These are phyloP conservation scores for Bradypus variegatus DNA, from an alignment of 2,797 vertebrate genomes.

Conservation along the genomic window DNA sequence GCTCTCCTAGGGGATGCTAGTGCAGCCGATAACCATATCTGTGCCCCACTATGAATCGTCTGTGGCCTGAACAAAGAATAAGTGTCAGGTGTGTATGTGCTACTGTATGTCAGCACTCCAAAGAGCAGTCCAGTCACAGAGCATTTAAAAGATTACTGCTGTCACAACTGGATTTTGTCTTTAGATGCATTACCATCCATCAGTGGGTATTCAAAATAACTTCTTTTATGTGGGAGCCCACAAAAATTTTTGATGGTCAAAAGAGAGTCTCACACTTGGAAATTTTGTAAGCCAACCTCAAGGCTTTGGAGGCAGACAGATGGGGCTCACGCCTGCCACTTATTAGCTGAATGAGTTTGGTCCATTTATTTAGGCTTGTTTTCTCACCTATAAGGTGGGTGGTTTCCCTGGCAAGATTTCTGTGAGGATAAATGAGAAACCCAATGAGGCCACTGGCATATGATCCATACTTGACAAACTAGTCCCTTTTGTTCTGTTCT, in stretches of 20 bases:
- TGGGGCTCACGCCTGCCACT: background rate
- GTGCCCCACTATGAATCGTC: accelerated
- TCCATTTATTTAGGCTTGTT: background rate
- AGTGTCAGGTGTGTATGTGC: accelerated
- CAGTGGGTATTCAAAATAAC: background rate
- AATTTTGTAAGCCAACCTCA: background rate
- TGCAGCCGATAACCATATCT: accelerated
- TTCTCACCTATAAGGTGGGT: background rate
- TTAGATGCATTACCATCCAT: background rate
- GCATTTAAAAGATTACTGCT: background rate
- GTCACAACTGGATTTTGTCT: background rate
- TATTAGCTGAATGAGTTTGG: background rate
- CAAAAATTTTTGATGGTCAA: too few species aligned
- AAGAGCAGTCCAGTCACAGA: background rate
- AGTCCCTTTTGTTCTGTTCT: accelerated
- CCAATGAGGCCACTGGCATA: too few species aligned
- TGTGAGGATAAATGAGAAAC: background rate
- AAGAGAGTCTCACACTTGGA: background rate
- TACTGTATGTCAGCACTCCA: accelerated
- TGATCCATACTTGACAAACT: background rate
- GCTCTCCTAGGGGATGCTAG: background rate
- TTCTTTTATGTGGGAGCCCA: too few species aligned
- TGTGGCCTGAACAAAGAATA: background rate
- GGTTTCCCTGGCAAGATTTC: background rate
- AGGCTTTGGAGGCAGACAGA: background rate